phyloP scores from a whole-genome alignment of 2,888 invertebrate genomes.

The Labia minor region DNA sequence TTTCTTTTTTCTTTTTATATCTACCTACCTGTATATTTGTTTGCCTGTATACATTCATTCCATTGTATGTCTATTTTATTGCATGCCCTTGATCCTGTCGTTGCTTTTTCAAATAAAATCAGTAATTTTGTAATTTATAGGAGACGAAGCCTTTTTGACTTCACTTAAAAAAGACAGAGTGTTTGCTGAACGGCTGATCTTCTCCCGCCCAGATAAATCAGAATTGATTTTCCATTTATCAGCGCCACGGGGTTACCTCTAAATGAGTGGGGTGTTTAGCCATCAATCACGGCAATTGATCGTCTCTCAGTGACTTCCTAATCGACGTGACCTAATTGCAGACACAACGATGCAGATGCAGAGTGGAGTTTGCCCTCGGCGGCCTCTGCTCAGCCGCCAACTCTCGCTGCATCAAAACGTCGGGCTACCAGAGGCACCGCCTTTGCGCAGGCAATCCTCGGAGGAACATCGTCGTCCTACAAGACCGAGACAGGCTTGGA shows the following conservation, averaged over 20 bases:
- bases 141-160: background rate
- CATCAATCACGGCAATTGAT: background rate
- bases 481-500: background rate
- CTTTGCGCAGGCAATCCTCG: conserved; percentile 15
- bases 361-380: background rate
- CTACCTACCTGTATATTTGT: no score
- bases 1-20: no score
- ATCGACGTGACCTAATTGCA: background rate
- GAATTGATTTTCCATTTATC: background rate
- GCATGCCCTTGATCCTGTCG: no score
- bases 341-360: background rate
- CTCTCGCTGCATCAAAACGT: background rate
- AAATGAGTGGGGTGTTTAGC: background rate
- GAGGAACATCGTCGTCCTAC: background rate
- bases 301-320: no score
- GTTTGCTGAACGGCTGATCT: background rate
- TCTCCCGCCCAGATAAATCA: background rate
- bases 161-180: background rate
- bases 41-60: no score
- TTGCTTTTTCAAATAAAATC: no score
- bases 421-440: background rate
- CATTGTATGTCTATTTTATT: no score
- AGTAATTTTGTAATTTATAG: no score
- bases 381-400: background rate
- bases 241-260: background rate